A percentile compares a stretch with the other conserved stretches of the same genome.
Conservation (phyloP, 2,888 invertebrate genomes). For the Oscheius sp. region DNA sequence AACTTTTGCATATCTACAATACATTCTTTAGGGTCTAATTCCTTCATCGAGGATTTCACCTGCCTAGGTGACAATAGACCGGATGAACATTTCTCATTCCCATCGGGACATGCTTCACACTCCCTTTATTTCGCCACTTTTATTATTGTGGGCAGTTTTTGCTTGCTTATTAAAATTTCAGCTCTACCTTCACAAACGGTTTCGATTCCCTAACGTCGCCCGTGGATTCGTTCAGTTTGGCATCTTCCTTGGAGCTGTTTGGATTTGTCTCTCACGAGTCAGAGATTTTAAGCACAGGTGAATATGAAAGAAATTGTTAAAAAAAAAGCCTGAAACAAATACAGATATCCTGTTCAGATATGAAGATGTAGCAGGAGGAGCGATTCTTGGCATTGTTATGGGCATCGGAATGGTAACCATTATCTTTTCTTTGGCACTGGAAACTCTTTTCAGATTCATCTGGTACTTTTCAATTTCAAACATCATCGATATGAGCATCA, state of each 20-base stretch:
- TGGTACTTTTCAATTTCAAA: conserved; percentile 25
- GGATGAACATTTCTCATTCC: conserved; percentile 59
- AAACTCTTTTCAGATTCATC: conserved; percentile 22
- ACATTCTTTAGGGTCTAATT: conserved; percentile 37
- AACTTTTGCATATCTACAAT: neutral
- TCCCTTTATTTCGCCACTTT: conserved; percentile 55
- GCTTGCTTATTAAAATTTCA: conserved; percentile 27
- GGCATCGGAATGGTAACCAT: conserved; percentile 42
- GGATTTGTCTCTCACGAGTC: conserved; percentile 55
- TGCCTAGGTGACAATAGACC: conserved; percentile 44
- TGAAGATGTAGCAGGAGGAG: conserved; percentile 58
- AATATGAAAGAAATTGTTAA: neutral
- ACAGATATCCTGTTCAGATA: conserved; percentile 26
- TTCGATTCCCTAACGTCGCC: conserved; percentile 39
- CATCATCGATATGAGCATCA: conserved; percentile 21
- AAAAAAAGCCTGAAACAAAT: neutral
- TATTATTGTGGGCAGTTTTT: conserved; percentile 49
- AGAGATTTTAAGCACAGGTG: conserved; percentile 61
- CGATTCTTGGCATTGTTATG: conserved; percentile 50
- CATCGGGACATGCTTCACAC: conserved; percentile 56
- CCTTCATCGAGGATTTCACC: conserved; percentile 51
- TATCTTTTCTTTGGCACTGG: no score
- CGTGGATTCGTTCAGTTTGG: conserved; percentile 48
- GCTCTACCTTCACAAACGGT: conserved; percentile 55
- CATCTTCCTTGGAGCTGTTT: conserved; percentile 53